phyloP scores from a whole-genome alignment of 2,888 invertebrate species.

The Idaea aversata region DNA sequence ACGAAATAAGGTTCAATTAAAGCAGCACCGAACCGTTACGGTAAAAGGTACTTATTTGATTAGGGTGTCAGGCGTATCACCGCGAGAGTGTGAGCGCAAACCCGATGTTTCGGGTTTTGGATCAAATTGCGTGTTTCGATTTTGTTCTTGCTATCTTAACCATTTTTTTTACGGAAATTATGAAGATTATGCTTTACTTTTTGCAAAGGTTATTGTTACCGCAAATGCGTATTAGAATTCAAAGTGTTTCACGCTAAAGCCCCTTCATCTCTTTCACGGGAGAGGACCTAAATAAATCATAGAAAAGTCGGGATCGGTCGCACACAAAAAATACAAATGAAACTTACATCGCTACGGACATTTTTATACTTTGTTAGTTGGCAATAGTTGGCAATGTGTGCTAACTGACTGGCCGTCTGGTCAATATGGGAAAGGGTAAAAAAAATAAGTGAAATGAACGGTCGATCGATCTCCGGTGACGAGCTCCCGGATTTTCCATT shows the following conservation, averaged over 20 bases:
- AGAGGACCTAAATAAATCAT: slow-evolving; percentile 69
- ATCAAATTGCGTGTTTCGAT: slow-evolving; percentile 78
- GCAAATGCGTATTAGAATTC: slow-evolving; percentile 64
- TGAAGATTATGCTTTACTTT: slow-evolving; percentile 10
- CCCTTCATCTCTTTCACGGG: slow-evolving; percentile 65
- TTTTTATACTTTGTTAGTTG: slow-evolving; percentile 44
- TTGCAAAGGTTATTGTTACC: slow-evolving; percentile 43
- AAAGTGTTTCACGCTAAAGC: slow-evolving; percentile 61
- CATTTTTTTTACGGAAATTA: slow-evolving; percentile 12
- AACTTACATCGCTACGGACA: slow-evolving; percentile 31
- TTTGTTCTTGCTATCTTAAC: slow-evolving; percentile 46
- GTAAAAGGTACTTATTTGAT: slow-evolving; percentile 81
- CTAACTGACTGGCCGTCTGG: slow-evolving; percentile 63
- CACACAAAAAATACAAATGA: slow-evolving; percentile 50
- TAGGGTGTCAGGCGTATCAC: slow-evolving; percentile 80
- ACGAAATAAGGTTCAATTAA: slow-evolving; percentile 40
- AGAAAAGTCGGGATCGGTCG: slow-evolving; percentile 59
- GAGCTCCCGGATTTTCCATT: slow-evolving; percentile 75
- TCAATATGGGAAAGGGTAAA: slow-evolving; percentile 67
- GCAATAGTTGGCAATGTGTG: slow-evolving; percentile 48
- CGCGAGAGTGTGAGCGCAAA: slow-evolving; percentile 74
- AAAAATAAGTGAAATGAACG: slow-evolving; percentile 68
- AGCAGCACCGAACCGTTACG: slow-evolving; percentile 43
- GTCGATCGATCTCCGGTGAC: slow-evolving; percentile 77
- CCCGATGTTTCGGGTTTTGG: slow-evolving; percentile 77